These are phyloP conservation scores for Platerodrilus igneus DNA, from an alignment of 2,888 invertebrate genomes.

Conservation along the genomic window DNA sequence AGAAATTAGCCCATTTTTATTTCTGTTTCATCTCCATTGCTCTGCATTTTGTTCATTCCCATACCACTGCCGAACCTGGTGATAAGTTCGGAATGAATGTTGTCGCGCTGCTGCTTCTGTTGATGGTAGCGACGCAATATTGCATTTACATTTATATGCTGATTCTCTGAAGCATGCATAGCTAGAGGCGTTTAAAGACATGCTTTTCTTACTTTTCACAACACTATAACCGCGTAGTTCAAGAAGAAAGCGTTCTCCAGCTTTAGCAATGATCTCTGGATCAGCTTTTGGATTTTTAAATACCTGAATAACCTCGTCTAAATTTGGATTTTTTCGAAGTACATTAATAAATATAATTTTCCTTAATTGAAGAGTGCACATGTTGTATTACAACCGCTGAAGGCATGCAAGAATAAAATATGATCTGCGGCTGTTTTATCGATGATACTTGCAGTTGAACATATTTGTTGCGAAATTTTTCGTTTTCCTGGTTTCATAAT, in stretches of 20 bases:
- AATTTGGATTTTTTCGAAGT: constrained; percentile 25
- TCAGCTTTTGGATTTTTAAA: constrained; percentile 27
- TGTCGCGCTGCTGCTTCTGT: constrained; percentile 26
- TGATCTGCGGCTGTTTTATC: constrained; percentile 27
- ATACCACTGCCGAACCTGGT: constrained; percentile 25
- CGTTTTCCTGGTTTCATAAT: no score
- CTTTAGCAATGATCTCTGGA: constrained; percentile 27
- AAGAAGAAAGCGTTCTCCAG: constrained; percentile 24
- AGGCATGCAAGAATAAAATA: constrained; percentile 31
- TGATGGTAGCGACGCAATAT: constrained; percentile 19
- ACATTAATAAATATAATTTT: no score
- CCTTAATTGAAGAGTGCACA: constrained; percentile 31
- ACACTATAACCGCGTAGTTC: constrained; percentile 16
- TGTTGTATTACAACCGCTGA: no score
- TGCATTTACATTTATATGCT: constrained; percentile 21
- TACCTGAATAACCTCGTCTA: constrained; percentile 23
- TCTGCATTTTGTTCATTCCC: constrained; percentile 16
- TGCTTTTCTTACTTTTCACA: constrained; percentile 15
- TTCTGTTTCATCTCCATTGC: constrained; percentile 23
- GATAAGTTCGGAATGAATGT: constrained; percentile 28
- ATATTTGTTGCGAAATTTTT: no score
- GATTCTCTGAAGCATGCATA: constrained; percentile 14
- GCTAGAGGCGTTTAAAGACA: constrained; percentile 22
- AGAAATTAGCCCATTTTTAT: constrained; percentile 21
- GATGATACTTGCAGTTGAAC: constrained; percentile 27